Percentiles rank a stretch among this genome's conserved stretches.
These are phyloP conservation scores for Tethya wilhelma DNA, from an alignment of 37 sponge, comb jelly and placozoan genomes.

Conservation along the genomic window DNA sequence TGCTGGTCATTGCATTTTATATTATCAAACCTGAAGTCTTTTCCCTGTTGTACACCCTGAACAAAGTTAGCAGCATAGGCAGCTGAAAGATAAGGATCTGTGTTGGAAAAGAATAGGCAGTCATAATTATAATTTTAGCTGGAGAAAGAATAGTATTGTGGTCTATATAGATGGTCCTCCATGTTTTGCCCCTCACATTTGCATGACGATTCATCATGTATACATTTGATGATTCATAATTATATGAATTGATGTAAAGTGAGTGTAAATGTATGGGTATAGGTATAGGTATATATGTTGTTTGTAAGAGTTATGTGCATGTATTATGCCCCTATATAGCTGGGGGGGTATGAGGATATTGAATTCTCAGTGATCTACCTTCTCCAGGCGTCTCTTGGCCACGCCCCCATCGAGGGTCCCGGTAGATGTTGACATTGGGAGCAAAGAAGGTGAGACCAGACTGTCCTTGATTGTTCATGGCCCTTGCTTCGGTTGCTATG, in stretches of 20 bases:
- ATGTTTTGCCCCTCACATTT: too few relatives aligned
- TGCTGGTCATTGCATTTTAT: too few relatives aligned
- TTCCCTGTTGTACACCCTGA: conserved; percentile 71
- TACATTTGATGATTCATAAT: too few relatives aligned
- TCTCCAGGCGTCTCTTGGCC: conserved; percentile 89
- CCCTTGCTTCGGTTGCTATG: conserved; percentile 78
- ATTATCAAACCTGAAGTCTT: conserved; percentile 53
- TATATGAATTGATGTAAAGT: too few relatives aligned
- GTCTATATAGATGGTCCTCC: too few relatives aligned
- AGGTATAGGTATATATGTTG: neutral
- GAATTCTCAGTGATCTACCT: too few relatives aligned
- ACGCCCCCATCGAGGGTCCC: conserved; percentile 88
- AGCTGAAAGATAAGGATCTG: conserved; percentile 85
- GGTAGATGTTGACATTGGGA: conserved; percentile 80
- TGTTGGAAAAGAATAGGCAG: neutral
- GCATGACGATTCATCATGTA: too few relatives aligned
- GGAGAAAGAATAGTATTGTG: neutral
- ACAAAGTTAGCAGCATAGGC: conserved; percentile 71
- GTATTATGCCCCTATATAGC: too few relatives aligned
- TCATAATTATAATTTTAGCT: neutral
- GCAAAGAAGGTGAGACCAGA: conserved; percentile 87
- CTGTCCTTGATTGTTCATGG: conserved; percentile 70
- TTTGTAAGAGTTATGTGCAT: neutral
- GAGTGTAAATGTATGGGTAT: too few relatives aligned
- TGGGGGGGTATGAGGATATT: too few relatives aligned